Evolutionary conservation across 1,140 invertebrate species (phyloP), one percentile per base, ranked within the genome.

Genomic region (Cherax destructor): DNA sequence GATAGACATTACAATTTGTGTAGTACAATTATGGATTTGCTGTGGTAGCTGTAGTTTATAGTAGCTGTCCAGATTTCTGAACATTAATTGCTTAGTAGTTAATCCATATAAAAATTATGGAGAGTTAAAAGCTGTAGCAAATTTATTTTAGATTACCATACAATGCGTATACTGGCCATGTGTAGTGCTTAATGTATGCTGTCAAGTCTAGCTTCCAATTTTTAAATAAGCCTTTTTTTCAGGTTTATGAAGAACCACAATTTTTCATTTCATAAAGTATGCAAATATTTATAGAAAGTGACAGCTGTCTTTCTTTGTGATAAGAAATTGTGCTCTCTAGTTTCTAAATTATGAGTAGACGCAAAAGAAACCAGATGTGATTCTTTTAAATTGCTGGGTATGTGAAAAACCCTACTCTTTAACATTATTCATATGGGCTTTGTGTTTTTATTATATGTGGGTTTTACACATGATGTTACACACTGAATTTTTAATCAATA

Each of bases 21-120:
- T 83, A 89, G 87, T 76, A 76, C 78, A 83, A 89, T 81, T 81
- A 52, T 74, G 74, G 47, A 77, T 61, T 65, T 59, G 76, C 61
- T 88, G 86, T 88, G 49, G 86, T 88, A 79, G 76, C 76, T 79
- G 50, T 88, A 88, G 76, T 47, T 13, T 72, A 72, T 72, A 86
- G 30, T 86, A 86, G 83, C 83, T 76, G 83, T 74, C 83, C 83
- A 86, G 83, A 76, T 52, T 86, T 86, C 24, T 72, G 83, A 74
- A 76, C 49, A 74, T 86, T 74, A 59, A 74, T 74, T 72, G 83
- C 83, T 86, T 86, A 50, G 61, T 86, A 86, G 83, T 86, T 65
- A 74, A 52, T 52, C 56, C 81, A 69, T 84, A 83, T n/a, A n/a
- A 83, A 30, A 41, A 83, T 16, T 65, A 72, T 69, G 56, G 81